Evolutionary conservation across 2,888 invertebrate genomes (phyloP).

Genomic region (Lithophane ornitopus): DNA sequence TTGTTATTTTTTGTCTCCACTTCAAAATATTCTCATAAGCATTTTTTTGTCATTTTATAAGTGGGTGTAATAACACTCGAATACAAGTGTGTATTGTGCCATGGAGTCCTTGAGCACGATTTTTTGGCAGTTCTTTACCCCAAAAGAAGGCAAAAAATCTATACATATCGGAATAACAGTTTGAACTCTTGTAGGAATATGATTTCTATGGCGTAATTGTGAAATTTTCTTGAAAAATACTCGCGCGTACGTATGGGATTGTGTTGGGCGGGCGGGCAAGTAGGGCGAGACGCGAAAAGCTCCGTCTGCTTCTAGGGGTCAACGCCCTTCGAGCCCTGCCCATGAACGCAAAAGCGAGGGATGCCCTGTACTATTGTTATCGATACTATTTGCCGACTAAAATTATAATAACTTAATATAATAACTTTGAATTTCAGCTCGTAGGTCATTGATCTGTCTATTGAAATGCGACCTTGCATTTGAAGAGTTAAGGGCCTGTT

Average conservation of each 20-base stretch:
- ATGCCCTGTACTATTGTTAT: constrained; percentile 82
- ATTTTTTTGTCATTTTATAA: constrained; percentile 50
- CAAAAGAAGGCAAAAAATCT: constrained; percentile 1
- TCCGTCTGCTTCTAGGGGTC: constrained; percentile 86
- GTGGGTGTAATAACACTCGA: constrained; percentile 54
- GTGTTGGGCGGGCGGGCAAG: constrained; percentile 83
- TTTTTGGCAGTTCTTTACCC: constrained; percentile 61
- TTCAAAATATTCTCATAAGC: constrained; percentile 57
- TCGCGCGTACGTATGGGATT: constrained; percentile 63
- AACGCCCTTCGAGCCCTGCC: constrained; percentile 87
- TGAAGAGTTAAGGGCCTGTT: neutral
- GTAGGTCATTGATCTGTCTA: constrained; percentile 23
- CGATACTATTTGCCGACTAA: constrained; percentile 79
- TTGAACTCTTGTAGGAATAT: neutral
- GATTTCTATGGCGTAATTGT: constrained; percentile 6
- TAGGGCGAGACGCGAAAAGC: constrained; percentile 89
- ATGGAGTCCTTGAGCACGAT: constrained; percentile 73
- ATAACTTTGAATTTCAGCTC: constrained; percentile 25
- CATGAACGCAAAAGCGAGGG: constrained; percentile 86
- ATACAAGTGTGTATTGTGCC: constrained; percentile 57
- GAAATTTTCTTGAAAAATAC: constrained; percentile 51
- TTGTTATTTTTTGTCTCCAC: constrained; percentile 58
- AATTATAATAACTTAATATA: constrained; percentile 32
- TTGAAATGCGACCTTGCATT: constrained; percentile 31
- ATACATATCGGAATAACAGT: neutral